Evolutionary conservation across 2,888 invertebrate genomes (phyloP).

Genomic region (Dolichomitus sp.): DNA sequence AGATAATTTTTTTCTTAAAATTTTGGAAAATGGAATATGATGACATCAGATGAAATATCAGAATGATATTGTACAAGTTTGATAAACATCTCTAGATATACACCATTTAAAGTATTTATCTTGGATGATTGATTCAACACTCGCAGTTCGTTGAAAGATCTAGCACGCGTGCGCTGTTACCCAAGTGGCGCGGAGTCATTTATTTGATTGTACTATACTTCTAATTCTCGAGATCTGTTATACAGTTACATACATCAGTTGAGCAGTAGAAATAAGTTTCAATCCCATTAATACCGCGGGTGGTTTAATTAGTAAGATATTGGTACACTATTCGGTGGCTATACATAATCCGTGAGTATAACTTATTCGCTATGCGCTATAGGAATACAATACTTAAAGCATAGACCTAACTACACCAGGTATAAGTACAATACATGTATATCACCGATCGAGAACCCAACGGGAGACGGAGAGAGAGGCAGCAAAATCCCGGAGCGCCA

Average conservation of each 20-base stretch:
- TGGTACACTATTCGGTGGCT: constrained; percentile 48
- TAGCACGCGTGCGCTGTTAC: constrained; percentile 18
- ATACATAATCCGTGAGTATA: constrained; percentile 18
- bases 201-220: constrained; percentile 48
- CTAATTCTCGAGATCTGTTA: constrained; percentile 9
- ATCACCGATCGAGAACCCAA: constrained; percentile 32
- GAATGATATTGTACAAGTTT: not conserved
- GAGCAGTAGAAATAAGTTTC: constrained; percentile 9
- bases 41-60: too few relatives aligned
- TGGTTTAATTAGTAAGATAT: constrained; percentile 56
- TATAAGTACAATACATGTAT: constrained; percentile 49
- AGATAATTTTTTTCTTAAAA: too few relatives aligned
- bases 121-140: not conserved
- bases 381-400: constrained; percentile 7
- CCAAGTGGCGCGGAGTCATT: constrained; percentile 33
- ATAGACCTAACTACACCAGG: constrained; percentile 14
- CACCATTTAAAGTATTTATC: not conserved
- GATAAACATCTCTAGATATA: not conserved
- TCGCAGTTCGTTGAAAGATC: constrained; percentile 10
- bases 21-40: not conserved
- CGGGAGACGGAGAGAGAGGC: constrained; percentile 46
- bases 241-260: not conserved
- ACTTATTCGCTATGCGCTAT: constrained; percentile 29
- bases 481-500: constrained; percentile 58
- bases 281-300: constrained; percentile 17